Base-by-base conservation (phyloP, 2,888 invertebrate species). In the Conops quadrifasciatus region DNA sequence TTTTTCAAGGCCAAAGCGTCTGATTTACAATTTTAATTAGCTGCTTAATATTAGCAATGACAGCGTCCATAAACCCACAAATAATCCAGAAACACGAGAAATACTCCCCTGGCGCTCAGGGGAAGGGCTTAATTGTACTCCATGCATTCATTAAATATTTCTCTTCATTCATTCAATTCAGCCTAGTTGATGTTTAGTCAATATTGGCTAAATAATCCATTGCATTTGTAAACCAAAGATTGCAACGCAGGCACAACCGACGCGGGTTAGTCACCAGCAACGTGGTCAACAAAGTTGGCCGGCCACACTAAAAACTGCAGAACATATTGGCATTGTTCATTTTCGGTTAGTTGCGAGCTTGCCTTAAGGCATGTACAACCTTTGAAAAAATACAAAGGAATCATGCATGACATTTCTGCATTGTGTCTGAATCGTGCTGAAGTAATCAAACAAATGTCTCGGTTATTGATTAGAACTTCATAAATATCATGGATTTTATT, bases 121-220 rank as follows among this genome's bases (percentile, higher is more conserved):
- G 15, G 19, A 56, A 21, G 24, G 16, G 16, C n/a, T 26, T 9
- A 59, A 13, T 24, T 28, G 28, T 15, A n/a, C 24, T 28, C 59
- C n/a, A 28, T 58, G 58, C 4, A 58, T 21, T n/a, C 5, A 28
- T 9, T 15, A 24, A 16, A 11, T 28, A 19, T 49, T 49, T 19
- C 4, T 5, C 13, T 49, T 7, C 45, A 47, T 11, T 36, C 51
- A 49, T 49, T 26, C 15, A 64, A 16, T 26, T 15, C 47, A 15
- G 24, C 47, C 49, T n/a, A 16, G 24, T 16, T 36, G 65, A 13
- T n/a, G 16, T 65, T 16, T 30, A 51, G 2, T 13, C 65, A 26
- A 51, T 16, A 56, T 56, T 53, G 66, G 43, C 66, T 2, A 62
- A 68, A 68, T 36, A 68, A 62, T 67, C 49, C 45, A 67, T 47